phyloP scores from a whole-genome alignment of 2,113 vertebrate species.

The Nesoenas mayeri region DNA sequence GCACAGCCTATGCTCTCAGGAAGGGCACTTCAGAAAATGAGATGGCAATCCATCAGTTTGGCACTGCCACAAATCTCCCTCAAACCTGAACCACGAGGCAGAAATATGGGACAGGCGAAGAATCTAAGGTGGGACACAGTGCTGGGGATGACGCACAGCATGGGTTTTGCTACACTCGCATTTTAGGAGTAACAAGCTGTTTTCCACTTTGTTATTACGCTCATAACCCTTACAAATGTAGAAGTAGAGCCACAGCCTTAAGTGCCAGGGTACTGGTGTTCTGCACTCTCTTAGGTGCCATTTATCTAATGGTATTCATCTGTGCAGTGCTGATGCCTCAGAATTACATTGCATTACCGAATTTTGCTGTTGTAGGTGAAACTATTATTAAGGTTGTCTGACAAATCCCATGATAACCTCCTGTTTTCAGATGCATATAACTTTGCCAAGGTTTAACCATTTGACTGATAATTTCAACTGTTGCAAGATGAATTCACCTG shows the following conservation, averaged over 20 bases:
- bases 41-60: slow-evolving; percentile 56
- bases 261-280: not conserved
- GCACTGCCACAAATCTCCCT: slow-evolving; percentile 22
- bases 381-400: slow-evolving; percentile 44
- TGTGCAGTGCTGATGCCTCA: slow-evolving; percentile 45
- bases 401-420: slow-evolving; percentile 13
- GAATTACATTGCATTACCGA: not conserved
- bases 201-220: not conserved
- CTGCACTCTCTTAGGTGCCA: not conserved
- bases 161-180: not conserved
- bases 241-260: not conserved
- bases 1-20: not conserved
- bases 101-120: not conserved
- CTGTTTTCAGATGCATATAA: not conserved
- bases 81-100: slow-evolving; percentile 3
- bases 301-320: slow-evolving; percentile 30
- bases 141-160: not conserved
- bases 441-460: slow-evolving; percentile 5
- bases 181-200: not conserved
- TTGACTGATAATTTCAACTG: not conserved
- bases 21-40: slow-evolving; percentile 50
- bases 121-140: not conserved
- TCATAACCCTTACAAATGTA: not conserved
- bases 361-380: slow-evolving; percentile 48
- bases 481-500: slow-evolving; percentile 19